A percentile compares a stretch with the other conserved stretches of the same genome.
Evolutionary conservation across 1,140 invertebrate genomes (phyloP).

Genomic region (Ips typographus): DNA sequence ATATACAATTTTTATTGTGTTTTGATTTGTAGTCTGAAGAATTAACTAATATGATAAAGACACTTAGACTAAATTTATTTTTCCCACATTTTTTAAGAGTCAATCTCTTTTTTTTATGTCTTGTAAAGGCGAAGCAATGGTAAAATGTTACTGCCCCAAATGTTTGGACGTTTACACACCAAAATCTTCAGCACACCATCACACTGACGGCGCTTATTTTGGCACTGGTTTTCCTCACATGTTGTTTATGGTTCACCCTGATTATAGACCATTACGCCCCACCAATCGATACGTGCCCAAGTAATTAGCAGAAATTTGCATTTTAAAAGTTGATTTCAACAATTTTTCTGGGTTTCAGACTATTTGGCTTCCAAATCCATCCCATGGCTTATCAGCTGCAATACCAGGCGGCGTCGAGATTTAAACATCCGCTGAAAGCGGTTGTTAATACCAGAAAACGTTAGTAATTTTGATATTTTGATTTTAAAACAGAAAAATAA

Average conservation of each 20-base stretch:
- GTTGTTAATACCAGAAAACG: conserved; percentile 61
- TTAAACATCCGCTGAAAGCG: conserved; percentile 80
- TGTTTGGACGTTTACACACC: conserved; percentile 99
- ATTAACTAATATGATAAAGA: too few relatives aligned
- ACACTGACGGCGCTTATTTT: conserved; percentile 99
- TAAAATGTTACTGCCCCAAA: conserved; percentile 99
- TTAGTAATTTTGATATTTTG: conserved; percentile 43
- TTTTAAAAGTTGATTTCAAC: conserved; percentile 67
- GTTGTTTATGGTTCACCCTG: conserved; percentile 99
- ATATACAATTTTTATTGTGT: too few relatives aligned
- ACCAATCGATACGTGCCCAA: conserved; percentile 96
- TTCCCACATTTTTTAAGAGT: neutral
- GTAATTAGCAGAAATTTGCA: conserved; percentile 53
- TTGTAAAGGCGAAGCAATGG: conserved; percentile 93
- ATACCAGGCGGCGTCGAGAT: conserved; percentile 87
- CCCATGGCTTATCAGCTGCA: conserved; percentile 97
- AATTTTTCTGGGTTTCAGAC: too few relatives aligned
- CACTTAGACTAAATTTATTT: conserved; percentile 1
- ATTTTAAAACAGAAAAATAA: conserved; percentile 17
- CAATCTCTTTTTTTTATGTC: conserved; percentile 35
- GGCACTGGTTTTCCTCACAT: conserved; percentile 99
- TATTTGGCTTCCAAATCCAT: conserved; percentile 99
- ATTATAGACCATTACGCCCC: conserved; percentile 96
- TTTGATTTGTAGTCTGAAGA: too few relatives aligned
- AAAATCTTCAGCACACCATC: conserved; percentile 98